Evolutionary conservation across 2,797 vertebrate species (phyloP).

Genomic region (Jordanella pulchra): DNA sequence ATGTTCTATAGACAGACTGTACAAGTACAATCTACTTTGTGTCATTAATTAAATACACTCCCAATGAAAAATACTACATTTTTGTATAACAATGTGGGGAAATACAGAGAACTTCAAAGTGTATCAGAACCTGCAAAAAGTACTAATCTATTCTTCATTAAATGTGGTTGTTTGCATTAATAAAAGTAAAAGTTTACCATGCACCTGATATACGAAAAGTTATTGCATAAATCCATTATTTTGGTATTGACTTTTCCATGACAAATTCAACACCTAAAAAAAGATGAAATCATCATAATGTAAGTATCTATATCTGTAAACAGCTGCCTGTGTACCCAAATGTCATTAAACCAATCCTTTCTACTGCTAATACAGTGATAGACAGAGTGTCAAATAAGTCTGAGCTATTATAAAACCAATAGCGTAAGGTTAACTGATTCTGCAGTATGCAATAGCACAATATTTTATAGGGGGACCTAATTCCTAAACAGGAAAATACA

Average conservation of each 20-base stretch:
- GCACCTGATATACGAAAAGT: neutral
- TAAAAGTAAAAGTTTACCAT: slow-evolving; percentile 16
- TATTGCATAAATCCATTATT: slow-evolving; percentile 2
- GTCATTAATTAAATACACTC: neutral
- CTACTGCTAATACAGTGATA: neutral
- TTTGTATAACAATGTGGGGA: neutral
- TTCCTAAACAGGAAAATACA: neutral
- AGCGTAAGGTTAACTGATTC: neutral
- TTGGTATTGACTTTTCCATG: neutral
- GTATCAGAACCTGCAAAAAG: neutral
- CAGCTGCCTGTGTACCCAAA: neutral
- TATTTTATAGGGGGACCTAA: neutral
- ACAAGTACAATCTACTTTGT: neutral
- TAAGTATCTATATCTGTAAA: neutral
- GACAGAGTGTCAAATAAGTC: neutral
- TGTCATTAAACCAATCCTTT: neutral
- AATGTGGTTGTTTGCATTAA: slow-evolving; percentile 4
- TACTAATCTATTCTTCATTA: slow-evolving; percentile 26
- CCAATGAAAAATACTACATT: neutral
- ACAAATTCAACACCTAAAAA: slow-evolving; percentile 10
- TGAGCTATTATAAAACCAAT: neutral
- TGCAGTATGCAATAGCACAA: neutral
- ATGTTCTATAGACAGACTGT: neutral
- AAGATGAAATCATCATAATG: neutral
- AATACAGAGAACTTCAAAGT: neutral